A percentile compares a stretch with the other conserved stretches of the same genome.
These are phyloP conservation scores for Elanoides forficatus DNA, from an alignment of 2,113 vertebrate species.

Conservation along the genomic window DNA sequence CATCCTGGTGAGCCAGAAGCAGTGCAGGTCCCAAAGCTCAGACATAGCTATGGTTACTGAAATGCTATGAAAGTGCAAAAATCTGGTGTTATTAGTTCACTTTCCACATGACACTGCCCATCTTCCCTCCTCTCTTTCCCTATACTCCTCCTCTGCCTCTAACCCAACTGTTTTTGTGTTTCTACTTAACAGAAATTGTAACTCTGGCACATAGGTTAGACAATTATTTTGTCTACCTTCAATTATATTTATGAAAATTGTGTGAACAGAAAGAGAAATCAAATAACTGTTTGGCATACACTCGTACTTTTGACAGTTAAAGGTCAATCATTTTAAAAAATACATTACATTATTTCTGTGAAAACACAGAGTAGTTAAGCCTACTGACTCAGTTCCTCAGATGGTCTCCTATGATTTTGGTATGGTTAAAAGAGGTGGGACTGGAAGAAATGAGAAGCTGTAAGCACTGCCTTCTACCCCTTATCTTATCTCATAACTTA, in stretches of 20 bases:
- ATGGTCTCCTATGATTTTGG: not conserved
- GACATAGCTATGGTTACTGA: not conserved
- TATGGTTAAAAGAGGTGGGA: not conserved
- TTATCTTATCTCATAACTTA: not conserved
- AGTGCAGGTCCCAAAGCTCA: not conserved
- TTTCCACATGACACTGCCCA: not conserved
- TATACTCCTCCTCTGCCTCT: fast-evolving
- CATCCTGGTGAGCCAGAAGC: not conserved
- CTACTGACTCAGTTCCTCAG: not conserved
- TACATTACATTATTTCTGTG: not conserved
- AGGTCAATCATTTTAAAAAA: not conserved
- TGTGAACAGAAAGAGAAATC: not conserved
- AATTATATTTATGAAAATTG: not conserved
- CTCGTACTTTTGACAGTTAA: not conserved
- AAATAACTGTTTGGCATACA: not conserved
- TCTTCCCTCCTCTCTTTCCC: not conserved
- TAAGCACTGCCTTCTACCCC: not conserved
- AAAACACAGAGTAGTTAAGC: not conserved
- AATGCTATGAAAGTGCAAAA: not conserved
- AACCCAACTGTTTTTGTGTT: fast-evolving
- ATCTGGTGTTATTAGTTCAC: not conserved
- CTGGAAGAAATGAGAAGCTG: not conserved
- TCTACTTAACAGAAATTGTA: not conserved
- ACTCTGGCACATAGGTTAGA: not conserved
- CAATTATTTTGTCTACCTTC: not conserved